Evolutionary conservation across 2,888 invertebrate genomes (phyloP), one percentile per base, ranked within the genome.

Genomic region (Dynastes maya): DNA sequence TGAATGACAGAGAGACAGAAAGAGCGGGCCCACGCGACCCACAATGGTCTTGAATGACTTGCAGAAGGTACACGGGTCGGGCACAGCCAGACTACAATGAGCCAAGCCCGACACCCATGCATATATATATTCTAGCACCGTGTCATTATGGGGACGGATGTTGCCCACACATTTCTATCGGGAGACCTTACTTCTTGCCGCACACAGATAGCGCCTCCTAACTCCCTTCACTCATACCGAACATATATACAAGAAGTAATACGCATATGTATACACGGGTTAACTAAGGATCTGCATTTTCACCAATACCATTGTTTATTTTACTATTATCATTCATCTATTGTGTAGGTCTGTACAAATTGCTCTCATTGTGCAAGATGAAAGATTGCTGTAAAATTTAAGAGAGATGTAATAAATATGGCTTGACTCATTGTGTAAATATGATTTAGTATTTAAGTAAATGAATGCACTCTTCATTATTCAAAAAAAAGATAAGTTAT

Each of bases 131-230:
- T 37, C 79, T 81, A 81, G 81, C 80, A 84, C 82, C 82, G 84
- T 84, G 84, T 84, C 83, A 83, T 84, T 84, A 84, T 81, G 80
- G 82, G 84, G 83, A 82, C 83, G 83, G 82, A 82, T 79, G 79
- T 74, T 81, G 76, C 82, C 81, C 81, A 81, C 82, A 81, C 81
- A 80, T 78, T 67, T 45, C 72, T 72, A 55, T 63, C 61, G 71
- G 63, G 58, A 49, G 72, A 74, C 63, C 55, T 58, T 72, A 45
- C 72, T 55, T 72, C 29, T 71, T 76, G 61, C 55, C 68, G 27
- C 58, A 61, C 61, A 74, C 13, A 63, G 61, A 61, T 67, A 67
- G 68, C 68, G 58, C 68, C 77, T 68, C 61, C 45, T 63, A 27
- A 61, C 68, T 68, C 68, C 29, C 40, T 61, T 68, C 45, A 51